Evolutionary conservation across 2,888 invertebrate species (phyloP).

Genomic region (Tridacna crocea): DNA sequence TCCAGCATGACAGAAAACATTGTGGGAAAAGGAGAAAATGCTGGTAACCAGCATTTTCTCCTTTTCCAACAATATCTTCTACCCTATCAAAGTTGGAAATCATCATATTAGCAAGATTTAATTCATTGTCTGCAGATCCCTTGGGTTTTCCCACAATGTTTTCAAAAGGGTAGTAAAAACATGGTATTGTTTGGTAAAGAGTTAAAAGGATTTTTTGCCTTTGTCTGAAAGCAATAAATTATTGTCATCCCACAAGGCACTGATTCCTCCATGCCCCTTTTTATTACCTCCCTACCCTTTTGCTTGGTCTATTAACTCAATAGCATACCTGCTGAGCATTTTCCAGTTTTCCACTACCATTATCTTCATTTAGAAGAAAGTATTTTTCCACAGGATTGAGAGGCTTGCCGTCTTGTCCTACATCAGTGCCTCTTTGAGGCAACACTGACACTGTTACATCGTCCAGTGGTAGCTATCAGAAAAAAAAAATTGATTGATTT

Average conservation of each 20-base stretch:
- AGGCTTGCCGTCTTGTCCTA: conserved; percentile 5
- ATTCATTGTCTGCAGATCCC: too few relatives aligned
- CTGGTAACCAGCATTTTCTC: neutral
- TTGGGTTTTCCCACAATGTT: neutral
- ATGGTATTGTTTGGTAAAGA: neutral
- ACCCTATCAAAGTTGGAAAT: too few relatives aligned
- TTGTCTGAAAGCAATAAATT: too few relatives aligned
- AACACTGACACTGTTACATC: conserved; percentile 69
- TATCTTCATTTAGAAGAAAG: conserved; percentile 33
- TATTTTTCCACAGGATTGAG: conserved; percentile 46
- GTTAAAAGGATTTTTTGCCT: too few relatives aligned
- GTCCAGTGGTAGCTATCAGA: conserved; percentile 79
- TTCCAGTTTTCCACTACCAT: conserved; percentile 79
- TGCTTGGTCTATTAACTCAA: too few relatives aligned
- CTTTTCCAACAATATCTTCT: neutral
- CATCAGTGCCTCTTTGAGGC: conserved; percentile 36
- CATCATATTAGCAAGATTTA: too few relatives aligned
- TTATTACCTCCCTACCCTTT: too few relatives aligned
- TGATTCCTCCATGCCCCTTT: too few relatives aligned
- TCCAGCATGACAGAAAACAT: too few relatives aligned
- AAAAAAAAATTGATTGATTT: neutral
- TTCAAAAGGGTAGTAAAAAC: neutral
- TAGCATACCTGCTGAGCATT: conserved; percentile 83
- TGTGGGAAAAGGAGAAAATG: neutral
- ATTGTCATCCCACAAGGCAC: too few relatives aligned